A percentile compares a stretch with the other conserved stretches of the same genome.
Conservation (phyloP, 2,888 invertebrate species). For the Tachina lurida region DNA sequence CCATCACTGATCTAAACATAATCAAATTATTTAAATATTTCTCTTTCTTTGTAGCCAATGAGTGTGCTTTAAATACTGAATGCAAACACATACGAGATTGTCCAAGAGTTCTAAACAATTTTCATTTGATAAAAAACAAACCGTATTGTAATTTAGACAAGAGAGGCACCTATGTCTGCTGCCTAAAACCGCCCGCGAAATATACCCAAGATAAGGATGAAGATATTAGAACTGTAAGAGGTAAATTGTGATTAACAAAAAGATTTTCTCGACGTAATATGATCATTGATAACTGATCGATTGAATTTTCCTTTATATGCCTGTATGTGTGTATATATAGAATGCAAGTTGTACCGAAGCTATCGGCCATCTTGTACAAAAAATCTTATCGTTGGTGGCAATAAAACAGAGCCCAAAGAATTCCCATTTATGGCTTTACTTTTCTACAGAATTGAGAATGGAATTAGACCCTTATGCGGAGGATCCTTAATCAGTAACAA, state of each 20-base stretch:
- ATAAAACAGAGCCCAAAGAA: conserved; percentile 73
- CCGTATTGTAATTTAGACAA: conserved; percentile 55
- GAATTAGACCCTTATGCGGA: conserved; percentile 83
- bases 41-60: conserved; percentile 38
- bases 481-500: conserved; percentile 84
- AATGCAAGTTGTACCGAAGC: conserved; percentile 45
- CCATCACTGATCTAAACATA: too few relatives aligned
- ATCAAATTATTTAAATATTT: not conserved
- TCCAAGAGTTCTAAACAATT: conserved; percentile 23
- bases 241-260: conserved; percentile 17
- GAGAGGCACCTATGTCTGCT: conserved; percentile 53
- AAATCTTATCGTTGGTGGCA: conserved; percentile 72
- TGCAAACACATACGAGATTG: conserved; percentile 52
- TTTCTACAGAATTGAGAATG: conserved; percentile 60
- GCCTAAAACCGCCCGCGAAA: conserved; percentile 47
- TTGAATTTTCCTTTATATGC: too few relatives aligned
- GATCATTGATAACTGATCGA: not conserved
- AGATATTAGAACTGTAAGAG: conserved; percentile 46
- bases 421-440: conserved; percentile 77
- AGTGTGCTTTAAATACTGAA: conserved; percentile 62
- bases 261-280: not conserved
- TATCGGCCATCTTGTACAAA: conserved; percentile 32
- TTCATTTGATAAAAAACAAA: conserved; percentile 23
- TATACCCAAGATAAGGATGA: conserved; percentile 57
- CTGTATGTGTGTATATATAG: not conserved